Evolutionary conservation across 2,797 vertebrate genomes (phyloP).

Genomic region (Ispidina lecontei): DNA sequence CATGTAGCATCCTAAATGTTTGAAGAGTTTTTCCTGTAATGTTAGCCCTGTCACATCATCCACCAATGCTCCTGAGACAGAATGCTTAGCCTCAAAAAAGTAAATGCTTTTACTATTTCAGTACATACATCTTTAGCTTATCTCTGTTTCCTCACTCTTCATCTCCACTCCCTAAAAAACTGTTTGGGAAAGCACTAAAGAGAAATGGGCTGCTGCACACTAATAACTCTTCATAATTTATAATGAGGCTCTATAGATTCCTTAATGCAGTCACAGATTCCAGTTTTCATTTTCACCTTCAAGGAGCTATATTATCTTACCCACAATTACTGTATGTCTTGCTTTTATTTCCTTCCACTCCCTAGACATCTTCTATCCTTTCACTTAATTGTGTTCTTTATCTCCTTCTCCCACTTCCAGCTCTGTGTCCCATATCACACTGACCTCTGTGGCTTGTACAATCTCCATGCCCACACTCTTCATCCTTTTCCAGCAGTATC

Average conservation of each 20-base stretch:
- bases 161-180: conserved; percentile 38
- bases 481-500: background rate
- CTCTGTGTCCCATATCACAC: conserved; percentile 2
- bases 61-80: conserved; percentile 2
- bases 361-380: conserved; percentile 43
- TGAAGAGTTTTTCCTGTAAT: conserved; percentile 37
- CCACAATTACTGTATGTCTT: conserved; percentile 30
- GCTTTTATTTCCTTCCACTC: conserved; percentile 64
- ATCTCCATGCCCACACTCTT: conserved; percentile 9
- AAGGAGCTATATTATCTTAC: conserved; percentile 13
- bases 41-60: conserved; percentile 28
- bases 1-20: conserved; percentile 32
- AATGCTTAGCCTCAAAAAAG: conserved; percentile 13
- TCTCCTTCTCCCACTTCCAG: conserved; percentile 55
- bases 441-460: conserved; percentile 32
- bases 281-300: conserved; percentile 53
- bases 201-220: background rate
- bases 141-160: background rate
- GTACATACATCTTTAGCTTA: conserved; percentile 38
- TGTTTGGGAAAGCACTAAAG: background rate
- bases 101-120: conserved; percentile 33
- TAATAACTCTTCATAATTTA: conserved; percentile 30
- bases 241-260: conserved; percentile 16
- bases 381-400: conserved; percentile 63
- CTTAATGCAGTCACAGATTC: conserved; percentile 18